These are phyloP conservation scores for Euplagia quadripunctaria DNA, from an alignment of 2,888 invertebrate genomes.

Conservation along the genomic window DNA sequence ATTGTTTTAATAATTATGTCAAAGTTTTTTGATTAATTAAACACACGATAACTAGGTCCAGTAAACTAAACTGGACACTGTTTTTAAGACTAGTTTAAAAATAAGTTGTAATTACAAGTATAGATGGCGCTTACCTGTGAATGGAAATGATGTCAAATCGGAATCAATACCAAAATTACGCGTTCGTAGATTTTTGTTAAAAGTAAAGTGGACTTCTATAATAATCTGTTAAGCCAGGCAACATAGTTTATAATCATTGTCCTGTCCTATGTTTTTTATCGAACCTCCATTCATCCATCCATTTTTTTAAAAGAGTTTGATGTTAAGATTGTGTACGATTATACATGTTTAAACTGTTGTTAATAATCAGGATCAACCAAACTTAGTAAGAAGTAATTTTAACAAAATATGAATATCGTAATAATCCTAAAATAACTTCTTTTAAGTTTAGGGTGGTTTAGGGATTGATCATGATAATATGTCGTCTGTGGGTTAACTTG, in stretches of 20 bases:
- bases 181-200: slow-evolving; percentile 22
- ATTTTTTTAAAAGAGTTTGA: too few species aligned
- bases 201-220: too few species aligned
- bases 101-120: slow-evolving; percentile 20
- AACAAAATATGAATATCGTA: background rate
- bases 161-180: slow-evolving; percentile 37
- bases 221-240: too few species aligned
- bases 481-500: slow-evolving; percentile 4
- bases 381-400: too few species aligned
- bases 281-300: too few species aligned
- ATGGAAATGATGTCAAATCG: slow-evolving; percentile 35
- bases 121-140: slow-evolving; percentile 22
- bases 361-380: too few species aligned
- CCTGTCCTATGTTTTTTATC: too few species aligned
- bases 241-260: too few species aligned
- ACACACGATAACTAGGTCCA: background rate
- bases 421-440: background rate
- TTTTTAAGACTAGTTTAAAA: background rate
- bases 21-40: background rate
- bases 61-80: background rate
- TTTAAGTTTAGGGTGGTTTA: background rate
- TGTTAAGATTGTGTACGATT: too few species aligned
- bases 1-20: background rate
- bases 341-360: too few species aligned
- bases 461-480: background rate